Base-by-base conservation (phyloP, 2,888 invertebrate species). In the Euproctis similis region DNA sequence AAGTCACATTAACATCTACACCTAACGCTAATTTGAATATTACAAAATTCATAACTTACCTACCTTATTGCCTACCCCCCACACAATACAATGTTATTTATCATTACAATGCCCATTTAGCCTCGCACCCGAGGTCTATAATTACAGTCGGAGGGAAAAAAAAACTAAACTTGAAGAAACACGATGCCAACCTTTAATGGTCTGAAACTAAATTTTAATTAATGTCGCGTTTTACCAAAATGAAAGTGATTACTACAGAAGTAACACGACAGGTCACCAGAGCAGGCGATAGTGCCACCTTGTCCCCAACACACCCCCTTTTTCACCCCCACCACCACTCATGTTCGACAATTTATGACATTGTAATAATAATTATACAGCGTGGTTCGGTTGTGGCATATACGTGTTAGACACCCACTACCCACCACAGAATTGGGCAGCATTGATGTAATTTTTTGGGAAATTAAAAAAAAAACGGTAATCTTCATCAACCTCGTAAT, bases 191-290 rank as follows among this genome's bases (percentile, higher is more conserved):
- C 81, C n/a, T n/a, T n/a, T 81, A 82, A 84, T 81, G 82, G 81
- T 54, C 81, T 81, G 80, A 80, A 82, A 80, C 84, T 82, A 85
- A 84, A 85, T 82, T 85, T 85, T 85, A 85, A 85, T 85, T 85
- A 85, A 78, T 84, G 80, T 80, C 82, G 81, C 80, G 78, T 81
- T 82, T 72, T 76, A 81, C 64, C 64, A n/a, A 62, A 82, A 80
- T 80, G 75, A 76, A 78, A 81, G 78, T 84, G 80, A 84, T 84
- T 84, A n/a, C n/a, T n/a, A 84, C 71, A 71, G 67, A 72, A 78
- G 71, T 77, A 81, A 82, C 76, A 71, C 80, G 80, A 77, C 76
- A 77, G 69, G 70, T 57, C 57, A 64, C 69, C 57, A 59, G 65
- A 64, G 70, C 57, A 59, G 65, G 61, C 57, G 55, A 53, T 59